These are phyloP conservation scores for Plectrocnemia conspersa DNA, from an alignment of 1,140 invertebrate genomes.

Conservation along the genomic window DNA sequence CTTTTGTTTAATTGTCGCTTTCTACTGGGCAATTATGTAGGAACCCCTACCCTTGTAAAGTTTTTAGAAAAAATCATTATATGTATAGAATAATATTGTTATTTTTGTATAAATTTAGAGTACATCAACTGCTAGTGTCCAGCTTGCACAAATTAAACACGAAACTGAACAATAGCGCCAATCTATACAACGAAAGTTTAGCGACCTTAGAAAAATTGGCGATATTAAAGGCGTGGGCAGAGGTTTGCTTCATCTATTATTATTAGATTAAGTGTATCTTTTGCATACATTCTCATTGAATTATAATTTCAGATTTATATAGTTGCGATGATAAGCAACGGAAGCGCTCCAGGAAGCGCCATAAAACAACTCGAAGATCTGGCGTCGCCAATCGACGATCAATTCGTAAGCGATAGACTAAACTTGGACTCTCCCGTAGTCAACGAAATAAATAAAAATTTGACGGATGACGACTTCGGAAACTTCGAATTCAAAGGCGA, in stretches of 20 bases:
- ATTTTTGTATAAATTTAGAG: conserved; percentile 51
- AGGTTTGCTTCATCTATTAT: conserved; percentile 55
- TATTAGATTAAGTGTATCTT: conserved; percentile 7
- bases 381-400: conserved; percentile 11
- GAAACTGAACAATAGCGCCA: conserved; percentile 62
- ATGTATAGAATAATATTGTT: background rate
- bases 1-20: too few relatives aligned
- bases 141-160: conserved; percentile 87
- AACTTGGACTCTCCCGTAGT: conserved; percentile 23
- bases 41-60: too few relatives aligned
- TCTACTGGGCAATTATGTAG: too few relatives aligned
- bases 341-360: conserved; percentile 59
- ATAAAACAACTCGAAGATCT: conserved; percentile 43
- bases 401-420: conserved; percentile 8
- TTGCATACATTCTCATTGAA: background rate
- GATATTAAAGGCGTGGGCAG: conserved; percentile 98
- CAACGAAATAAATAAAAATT: conserved; percentile 23
- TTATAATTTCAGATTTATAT: conserved; percentile 71
- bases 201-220: conserved; percentile 94
- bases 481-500: conserved; percentile 71
- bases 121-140: conserved; percentile 94
- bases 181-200: conserved; percentile 93
- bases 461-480: conserved; percentile 62
- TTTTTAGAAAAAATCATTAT: too few relatives aligned
- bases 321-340: conserved; percentile 83